phyloP scores from a whole-genome alignment of 2,888 invertebrate genomes.

The Acleris holmiana region DNA sequence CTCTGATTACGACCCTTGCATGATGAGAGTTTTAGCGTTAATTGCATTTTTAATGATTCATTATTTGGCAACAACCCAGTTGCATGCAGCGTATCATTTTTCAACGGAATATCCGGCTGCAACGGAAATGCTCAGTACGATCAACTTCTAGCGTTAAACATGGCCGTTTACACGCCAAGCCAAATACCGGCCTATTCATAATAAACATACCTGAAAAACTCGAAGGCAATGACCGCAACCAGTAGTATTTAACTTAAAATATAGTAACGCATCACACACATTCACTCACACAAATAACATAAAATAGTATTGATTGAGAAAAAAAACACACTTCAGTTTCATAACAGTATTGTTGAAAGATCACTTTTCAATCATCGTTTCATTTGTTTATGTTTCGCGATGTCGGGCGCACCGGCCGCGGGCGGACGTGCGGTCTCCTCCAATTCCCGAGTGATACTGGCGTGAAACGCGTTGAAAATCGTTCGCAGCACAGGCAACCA shows the following conservation, averaged over 20 bases:
- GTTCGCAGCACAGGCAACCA: slow-evolving; percentile 47
- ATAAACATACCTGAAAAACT: slow-evolving; percentile 34
- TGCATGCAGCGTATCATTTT: slow-evolving; percentile 20
- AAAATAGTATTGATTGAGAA: slow-evolving; percentile 8
- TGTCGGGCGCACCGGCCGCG: slow-evolving; percentile 40
- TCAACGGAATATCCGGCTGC: slow-evolving; percentile 21
- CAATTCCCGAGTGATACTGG: slow-evolving; percentile 53
- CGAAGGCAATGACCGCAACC: slow-evolving; percentile 28
- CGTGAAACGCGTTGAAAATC: slow-evolving; percentile 58
- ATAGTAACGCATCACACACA: slow-evolving; percentile 19
- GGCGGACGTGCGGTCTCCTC: slow-evolving; percentile 48
- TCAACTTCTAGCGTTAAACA: slow-evolving; percentile 7
- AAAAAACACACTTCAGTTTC: slow-evolving; percentile 14
- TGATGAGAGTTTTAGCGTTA: background rate
- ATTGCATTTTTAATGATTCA: background rate
- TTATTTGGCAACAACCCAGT: slow-evolving; percentile 23
- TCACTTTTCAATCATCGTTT: slow-evolving; percentile 29
- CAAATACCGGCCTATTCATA: slow-evolving; percentile 18
- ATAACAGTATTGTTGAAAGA: slow-evolving; percentile 11
- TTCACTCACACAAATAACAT: slow-evolving; percentile 18
- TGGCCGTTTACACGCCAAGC: slow-evolving; percentile 7
- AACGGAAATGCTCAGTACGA: slow-evolving; percentile 23
- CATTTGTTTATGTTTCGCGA: slow-evolving; percentile 65
- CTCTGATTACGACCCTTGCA: background rate
- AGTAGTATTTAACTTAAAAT: slow-evolving; percentile 16